Conservation (phyloP, 1,140 invertebrate genomes). For the Drosophila mauritiana region DNA sequence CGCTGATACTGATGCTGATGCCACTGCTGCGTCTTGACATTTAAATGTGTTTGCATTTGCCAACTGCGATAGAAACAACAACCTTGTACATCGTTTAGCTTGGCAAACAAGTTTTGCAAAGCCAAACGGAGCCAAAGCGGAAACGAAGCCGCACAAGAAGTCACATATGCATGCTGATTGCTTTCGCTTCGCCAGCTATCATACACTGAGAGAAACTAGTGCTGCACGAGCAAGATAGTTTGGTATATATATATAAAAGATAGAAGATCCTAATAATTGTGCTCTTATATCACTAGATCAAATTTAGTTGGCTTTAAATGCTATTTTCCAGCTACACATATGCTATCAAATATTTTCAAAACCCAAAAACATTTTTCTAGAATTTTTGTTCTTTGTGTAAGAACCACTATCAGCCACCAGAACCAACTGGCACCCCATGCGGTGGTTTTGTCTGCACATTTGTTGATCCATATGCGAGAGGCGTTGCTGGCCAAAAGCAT, state of each 20-base stretch:
- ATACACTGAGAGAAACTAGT: slow-evolving; percentile 1
- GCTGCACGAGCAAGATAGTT: not conserved
- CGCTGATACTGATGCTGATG: not conserved
- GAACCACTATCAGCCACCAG: not conserved
- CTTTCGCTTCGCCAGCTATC: slow-evolving; percentile 33
- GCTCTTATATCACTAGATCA: not conserved
- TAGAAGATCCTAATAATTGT: not conserved
- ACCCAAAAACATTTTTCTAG: too few species aligned
- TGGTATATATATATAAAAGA: not conserved
- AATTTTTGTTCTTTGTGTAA: slow-evolving; percentile 2
- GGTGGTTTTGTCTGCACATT: slow-evolving; percentile 47
- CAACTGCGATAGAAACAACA: slow-evolving; percentile 48
- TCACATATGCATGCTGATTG: slow-evolving; percentile 72
- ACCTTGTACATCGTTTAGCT: slow-evolving; percentile 51
- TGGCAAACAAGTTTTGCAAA: slow-evolving; percentile 53
- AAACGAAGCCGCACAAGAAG: slow-evolving; percentile 46
- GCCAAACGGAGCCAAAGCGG: slow-evolving; percentile 35
- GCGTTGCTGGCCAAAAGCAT: slow-evolving; percentile 30
- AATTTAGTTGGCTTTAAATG: not conserved
- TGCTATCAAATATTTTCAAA: too few species aligned
- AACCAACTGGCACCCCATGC: slow-evolving; percentile 7
- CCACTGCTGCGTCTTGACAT: slow-evolving; percentile 54
- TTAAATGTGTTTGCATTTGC: slow-evolving; percentile 68
- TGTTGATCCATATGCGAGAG: slow-evolving; percentile 37
- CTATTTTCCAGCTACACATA: too few species aligned